Base-by-base conservation (phyloP, 2,888 invertebrate species). In the Acanthopleura granulata region DNA sequence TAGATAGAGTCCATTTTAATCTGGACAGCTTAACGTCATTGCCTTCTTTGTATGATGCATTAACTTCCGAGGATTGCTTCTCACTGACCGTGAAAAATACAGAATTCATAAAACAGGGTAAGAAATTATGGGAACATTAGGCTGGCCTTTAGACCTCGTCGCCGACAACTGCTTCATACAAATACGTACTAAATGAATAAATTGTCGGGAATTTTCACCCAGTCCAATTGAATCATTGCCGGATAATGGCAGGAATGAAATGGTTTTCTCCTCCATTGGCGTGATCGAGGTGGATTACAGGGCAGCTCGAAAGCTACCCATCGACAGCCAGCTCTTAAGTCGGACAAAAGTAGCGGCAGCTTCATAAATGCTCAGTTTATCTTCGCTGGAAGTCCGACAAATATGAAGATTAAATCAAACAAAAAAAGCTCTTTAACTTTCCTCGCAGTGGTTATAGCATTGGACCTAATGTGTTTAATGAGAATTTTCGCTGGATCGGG, bases 201-300 rank as follows among this genome's bases (percentile, higher is more conserved):
- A 27, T 66, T 66, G 16, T 15, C 25, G 29, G 22, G 25, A 27
- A 6, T 66, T 27, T 66, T 66, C 66, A 16, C 14, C n/a, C 27
- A 25, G 66, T 22, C 16, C 27, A 27, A 66, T 66, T 27, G 66
- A 66, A 27, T 27, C 66, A 66, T 27, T 22, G 29, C 29, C 4
- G 29, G 66, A 27, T 66, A 22, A 66, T 66, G 16, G 15, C 16
- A 6, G 16, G 29, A 22, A 27, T 66, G 22, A 66, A 27, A 22
- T 66, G 25, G 22, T 66, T 66, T 57, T 66, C 66, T 27, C 66
- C 14, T 66, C 66, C 66, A 66, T 66, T 27, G 66, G 16, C 66
- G 29, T 66, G 29, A 22, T 27, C 25, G 22, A 22, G 66, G 66
- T 22, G 16, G 66, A 66, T 66, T 22, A 66, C 27, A 66, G 25